phyloP scores from a whole-genome alignment of 2,888 invertebrate genomes.

The Eupithecia subumbrata region DNA sequence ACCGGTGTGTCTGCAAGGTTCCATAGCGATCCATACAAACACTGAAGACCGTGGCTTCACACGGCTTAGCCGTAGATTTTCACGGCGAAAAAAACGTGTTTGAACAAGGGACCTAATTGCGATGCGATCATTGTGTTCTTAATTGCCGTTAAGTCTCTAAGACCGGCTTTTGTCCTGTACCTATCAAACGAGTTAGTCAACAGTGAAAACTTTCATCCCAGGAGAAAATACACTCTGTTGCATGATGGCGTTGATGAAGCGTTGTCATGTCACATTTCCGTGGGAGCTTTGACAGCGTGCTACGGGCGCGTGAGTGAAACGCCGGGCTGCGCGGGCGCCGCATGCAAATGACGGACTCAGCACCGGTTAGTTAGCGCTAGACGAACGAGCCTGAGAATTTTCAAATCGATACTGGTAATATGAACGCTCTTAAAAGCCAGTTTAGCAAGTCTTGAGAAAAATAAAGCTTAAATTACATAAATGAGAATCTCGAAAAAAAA shows the following conservation, averaged over 20 bases:
- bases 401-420: not conserved
- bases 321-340: slow-evolving; percentile 47
- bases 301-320: slow-evolving; percentile 53
- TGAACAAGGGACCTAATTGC: no score
- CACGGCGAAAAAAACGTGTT: no score
- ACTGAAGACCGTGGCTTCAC: no score
- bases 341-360: slow-evolving; percentile 54
- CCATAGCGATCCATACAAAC: no score
- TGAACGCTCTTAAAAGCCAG: not conserved
- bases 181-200: not conserved
- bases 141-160: not conserved
- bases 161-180: not conserved
- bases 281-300: slow-evolving; percentile 42
- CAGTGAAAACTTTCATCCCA: not conserved
- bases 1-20: no score
- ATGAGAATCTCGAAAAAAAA: not conserved
- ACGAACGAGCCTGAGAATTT: slow-evolving; percentile 1
- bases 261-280: slow-evolving; percentile 30
- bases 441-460: not conserved
- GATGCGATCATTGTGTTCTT: not conserved
- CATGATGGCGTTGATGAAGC: slow-evolving; percentile 14
- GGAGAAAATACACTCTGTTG: slow-evolving; percentile 9
- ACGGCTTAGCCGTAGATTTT: no score
- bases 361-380: slow-evolving; percentile 40
- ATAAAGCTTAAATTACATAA: not conserved